Base-by-base conservation (phyloP, 2,888 invertebrate species). In the Corbicula japonica region DNA sequence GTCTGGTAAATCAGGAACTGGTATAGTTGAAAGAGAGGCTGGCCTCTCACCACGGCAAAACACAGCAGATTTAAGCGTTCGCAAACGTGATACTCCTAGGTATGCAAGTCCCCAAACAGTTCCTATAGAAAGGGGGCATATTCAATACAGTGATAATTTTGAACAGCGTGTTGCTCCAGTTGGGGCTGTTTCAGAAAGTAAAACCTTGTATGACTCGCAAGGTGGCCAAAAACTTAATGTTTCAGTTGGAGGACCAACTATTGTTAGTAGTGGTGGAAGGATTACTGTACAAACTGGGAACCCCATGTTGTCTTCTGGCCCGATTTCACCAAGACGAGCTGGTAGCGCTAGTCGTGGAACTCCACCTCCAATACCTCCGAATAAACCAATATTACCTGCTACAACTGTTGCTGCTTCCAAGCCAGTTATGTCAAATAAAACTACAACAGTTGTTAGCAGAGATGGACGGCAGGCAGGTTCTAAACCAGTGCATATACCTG, bases 351-450 rank as follows among this genome's bases (percentile, higher is more conserved):
- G 90, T 10, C 81, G 92, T 23, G 92, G 92, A 2, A 86, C 87
- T 5, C 93, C 92, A 0, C 93, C 93, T 10, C 92, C 92, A 5
- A 84, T 92, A 44, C 93, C 93, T 34, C 92, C 93, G 4, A 92
- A 92, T 83, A 93, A 93, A 85, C 93, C 93, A 58, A 87, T 90
- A 70, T 74, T 89, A 48, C 80, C 87, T 61, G 83, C 87, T 30
- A 77, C 83, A 32, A 63, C 86, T 23, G 70, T 83, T 28, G 70
- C 52, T 32, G 70, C 75, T 38, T 75, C 80, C 48, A 90, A 89
- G 72, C 88, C 89, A 2, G 77, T 84, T 10, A 26, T 62, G 28
- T 58, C 65, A n/a, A 52, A 41, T 3, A 62, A 86, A 18, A 87
- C 90, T 30, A 86, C 90, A n/a, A 91, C 90, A 72, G 86, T 88